Evolutionary conservation across 1,140 invertebrate species (phyloP), one percentile per base, ranked within the genome.

Genomic region (Centruroides sculpturatus): DNA sequence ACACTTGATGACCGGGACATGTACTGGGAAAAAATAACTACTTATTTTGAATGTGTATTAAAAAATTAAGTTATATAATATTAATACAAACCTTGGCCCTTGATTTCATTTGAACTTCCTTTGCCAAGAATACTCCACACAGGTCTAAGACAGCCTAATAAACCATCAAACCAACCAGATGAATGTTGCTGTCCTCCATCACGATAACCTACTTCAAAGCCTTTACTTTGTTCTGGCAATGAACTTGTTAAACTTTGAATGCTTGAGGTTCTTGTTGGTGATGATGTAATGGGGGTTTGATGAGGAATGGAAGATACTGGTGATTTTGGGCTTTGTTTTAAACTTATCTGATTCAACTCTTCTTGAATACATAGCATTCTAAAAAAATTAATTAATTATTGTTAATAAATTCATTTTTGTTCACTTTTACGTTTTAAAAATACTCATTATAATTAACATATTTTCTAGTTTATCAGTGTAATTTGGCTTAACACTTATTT

Each of bases 111-210:
- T 34, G 35, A 8, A 35, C 47, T 46, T 50, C 59, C 12, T 35
- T 65, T 92, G 41, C 86, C 87, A 35, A 92, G 84, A 63, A 91
- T 85, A 35, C 82, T 86, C 75, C 87, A 82, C 8, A 93, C 83
- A 1, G 90, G 89, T 66, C 86, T 79, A 67, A 94, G 80, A 71
- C 90, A 94, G 4, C 88, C 89, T 56, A 91, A 77, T 53, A 93
- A 79, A 2, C 87, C 87, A 65, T 87, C 86, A 66, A 89, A 83
- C 83, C 85, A 89, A 50, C 82, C 57, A 41, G 56, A 36, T 35
- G 56, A 55, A 35, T 50, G 46, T 13, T 50, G 61, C 23, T 23
- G 23, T n/a, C 49, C 55, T 11, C 35, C 59, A 56, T 63, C 55
- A 59, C 52, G 34, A 49, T 60, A 60, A 49, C 57, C 58, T n/a